Base-by-base conservation (phyloP, 2,113 vertebrate species). In the Calyptommatus sinebrachiatus region DNA sequence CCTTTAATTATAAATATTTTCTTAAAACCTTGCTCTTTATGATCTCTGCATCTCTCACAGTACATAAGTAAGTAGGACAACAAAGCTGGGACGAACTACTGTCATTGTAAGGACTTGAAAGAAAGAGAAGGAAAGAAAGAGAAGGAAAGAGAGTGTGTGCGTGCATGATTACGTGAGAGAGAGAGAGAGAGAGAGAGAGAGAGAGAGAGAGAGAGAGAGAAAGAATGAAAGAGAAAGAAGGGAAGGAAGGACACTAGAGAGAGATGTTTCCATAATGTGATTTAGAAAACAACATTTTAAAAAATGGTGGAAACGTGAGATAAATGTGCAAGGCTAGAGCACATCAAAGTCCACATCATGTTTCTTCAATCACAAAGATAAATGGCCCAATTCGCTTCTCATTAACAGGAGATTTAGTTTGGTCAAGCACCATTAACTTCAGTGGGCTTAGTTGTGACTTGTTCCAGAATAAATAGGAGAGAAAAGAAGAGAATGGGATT, bases 1-100 rank as follows among this genome's bases (percentile, higher is more conserved):
- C 16, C 80, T 88, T 92, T 71, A 89, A 90, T 93, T 88, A 90
- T 76, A 71, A 87, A 63, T 83, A 76, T 67, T 26, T 85, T 80
- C 88, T 80, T 85, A 80, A 91, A 92, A 41, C 80, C 31, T 80
- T 84, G 69, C 10, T 6, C 63, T 67, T 81, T 81, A 14, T 81
- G 61, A 82, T 83, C 82, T 12, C 73, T 0, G 8, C 0, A 18
- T n/a, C 72, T 83, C 86, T 83, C 86, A 83, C 65, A 77, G 83
- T 78, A 65, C 78, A 65, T 73, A 78, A 78, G 66, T 21, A 50
- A 41, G 62, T 73, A 45, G 50, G 78, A 63, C 66, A 84, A 7
- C 31, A 28, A 46, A 85, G 57, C 3, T 31, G 21, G 50, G 41
- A 46, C 60, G 67, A 84, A 63, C 68, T 22, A 29, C 7, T 57